phyloP scores from a whole-genome alignment of 2,888 invertebrate genomes.

The Diadegma fenestrale region DNA sequence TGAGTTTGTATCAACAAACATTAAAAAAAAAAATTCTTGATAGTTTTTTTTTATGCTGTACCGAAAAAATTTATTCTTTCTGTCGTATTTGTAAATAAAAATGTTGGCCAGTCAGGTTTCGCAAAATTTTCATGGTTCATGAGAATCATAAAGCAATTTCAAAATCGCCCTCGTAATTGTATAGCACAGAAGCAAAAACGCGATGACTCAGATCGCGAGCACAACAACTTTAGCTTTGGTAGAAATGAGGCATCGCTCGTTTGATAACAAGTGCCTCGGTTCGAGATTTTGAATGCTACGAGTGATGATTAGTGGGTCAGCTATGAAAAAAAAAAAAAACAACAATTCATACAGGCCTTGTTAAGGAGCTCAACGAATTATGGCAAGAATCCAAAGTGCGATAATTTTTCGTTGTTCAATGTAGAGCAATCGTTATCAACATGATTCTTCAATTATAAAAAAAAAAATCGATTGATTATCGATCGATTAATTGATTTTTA shows the following conservation, averaged over 20 bases:
- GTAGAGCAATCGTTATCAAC: neutral
- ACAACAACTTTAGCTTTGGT: neutral
- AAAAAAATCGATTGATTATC: neutral
- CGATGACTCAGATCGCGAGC: constrained; percentile 9
- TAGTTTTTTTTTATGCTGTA: neutral
- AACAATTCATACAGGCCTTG: neutral
- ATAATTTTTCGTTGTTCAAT: constrained; percentile 3
- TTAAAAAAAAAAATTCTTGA: neutral
- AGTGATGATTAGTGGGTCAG: constrained; percentile 5
- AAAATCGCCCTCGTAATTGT: neutral
- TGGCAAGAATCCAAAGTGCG: constrained; percentile 9
- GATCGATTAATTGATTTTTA: no score
- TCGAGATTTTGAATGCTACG: neutral
- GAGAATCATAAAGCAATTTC: constrained; percentile 21
- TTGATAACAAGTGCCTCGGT: neutral
- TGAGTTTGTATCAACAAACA: no score
- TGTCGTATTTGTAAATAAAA: neutral
- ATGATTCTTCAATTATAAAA: neutral
- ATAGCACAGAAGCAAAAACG: neutral
- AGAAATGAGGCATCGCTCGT: neutral
- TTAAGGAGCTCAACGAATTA: neutral
- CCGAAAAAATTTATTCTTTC: neutral
- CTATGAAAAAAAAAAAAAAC: neutral
- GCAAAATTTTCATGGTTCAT: neutral
- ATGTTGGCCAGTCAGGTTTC: neutral